phyloP scores from a whole-genome alignment of 2,113 vertebrate species.

The Megaleporinus macrocephalus region DNA sequence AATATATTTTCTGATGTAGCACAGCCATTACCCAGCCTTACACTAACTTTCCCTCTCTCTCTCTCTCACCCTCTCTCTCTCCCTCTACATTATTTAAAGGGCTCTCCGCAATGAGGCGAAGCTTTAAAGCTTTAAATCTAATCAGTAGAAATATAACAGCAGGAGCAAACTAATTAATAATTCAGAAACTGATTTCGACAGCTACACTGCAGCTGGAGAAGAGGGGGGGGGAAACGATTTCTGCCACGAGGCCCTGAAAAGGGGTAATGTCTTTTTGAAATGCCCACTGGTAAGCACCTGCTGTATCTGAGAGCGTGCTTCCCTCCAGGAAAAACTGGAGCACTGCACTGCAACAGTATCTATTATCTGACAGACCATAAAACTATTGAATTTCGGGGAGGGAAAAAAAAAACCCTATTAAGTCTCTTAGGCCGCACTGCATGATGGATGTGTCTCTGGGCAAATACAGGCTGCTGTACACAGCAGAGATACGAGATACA shows the following conservation, averaged over 20 bases:
- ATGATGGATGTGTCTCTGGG: not conserved
- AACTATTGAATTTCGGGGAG: not conserved
- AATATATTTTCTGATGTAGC: conserved; percentile 1
- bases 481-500: too few relatives aligned
- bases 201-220: conserved; percentile 48
- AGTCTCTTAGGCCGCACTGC: not conserved
- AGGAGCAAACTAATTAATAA: conserved; percentile 76
- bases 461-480: not conserved
- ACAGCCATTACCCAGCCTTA: not conserved
- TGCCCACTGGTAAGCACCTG: conserved; percentile 26
- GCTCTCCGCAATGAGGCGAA: conserved; percentile 33
- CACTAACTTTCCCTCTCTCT: not conserved
- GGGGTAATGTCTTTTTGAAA: conserved; percentile 46
- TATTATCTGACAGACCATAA: not conserved
- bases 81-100: conserved; percentile 16
- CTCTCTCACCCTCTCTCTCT: not conserved
- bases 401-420: not conserved
- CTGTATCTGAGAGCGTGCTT: conserved; percentile 12
- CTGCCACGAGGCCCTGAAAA: conserved; percentile 44
- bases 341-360: not conserved
- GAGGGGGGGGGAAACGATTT: conserved; percentile 25
- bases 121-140: conserved; percentile 75
- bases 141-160: conserved; percentile 77
- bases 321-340: not conserved
- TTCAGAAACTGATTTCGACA: conserved; percentile 70